Evolutionary conservation across 1,140 invertebrate genomes (phyloP).

Genomic region (Drosophila nannoptera): DNA sequence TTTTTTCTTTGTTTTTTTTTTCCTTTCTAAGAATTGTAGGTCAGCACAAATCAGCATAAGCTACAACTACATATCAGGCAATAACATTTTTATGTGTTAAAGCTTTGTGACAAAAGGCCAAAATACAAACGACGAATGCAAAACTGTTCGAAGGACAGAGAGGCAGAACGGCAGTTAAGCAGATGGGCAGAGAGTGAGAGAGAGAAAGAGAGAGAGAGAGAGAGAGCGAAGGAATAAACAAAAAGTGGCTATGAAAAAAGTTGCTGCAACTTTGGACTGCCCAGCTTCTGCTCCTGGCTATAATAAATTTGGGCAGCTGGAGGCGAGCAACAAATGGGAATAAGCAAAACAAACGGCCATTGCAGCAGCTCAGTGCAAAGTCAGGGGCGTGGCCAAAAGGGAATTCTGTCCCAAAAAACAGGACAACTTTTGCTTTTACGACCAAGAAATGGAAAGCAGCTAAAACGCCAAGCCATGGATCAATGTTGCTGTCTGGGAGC

Average conservation of each 20-base stretch:
- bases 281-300: constrained; percentile 36
- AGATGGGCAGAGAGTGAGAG: not conserved
- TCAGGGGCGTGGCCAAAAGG: constrained; percentile 42
- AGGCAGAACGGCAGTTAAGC: not conserved
- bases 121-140: constrained; percentile 41
- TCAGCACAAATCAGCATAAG: constrained; percentile 76
- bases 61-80: constrained; percentile 70
- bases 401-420: constrained; percentile 43
- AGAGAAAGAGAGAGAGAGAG: not conserved
- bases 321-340: constrained; percentile 71
- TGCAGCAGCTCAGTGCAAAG: constrained; percentile 56
- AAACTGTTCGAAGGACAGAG: constrained; percentile 11
- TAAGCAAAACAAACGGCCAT: constrained; percentile 68
- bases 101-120: constrained; percentile 75
- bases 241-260: constrained; percentile 37
- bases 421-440: constrained; percentile 18
- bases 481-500: constrained; percentile 55
- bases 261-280: constrained; percentile 50
- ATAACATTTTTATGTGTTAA: constrained; percentile 77
- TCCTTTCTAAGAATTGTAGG: constrained; percentile 52
- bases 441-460: constrained; percentile 39
- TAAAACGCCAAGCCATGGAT: constrained; percentile 57
- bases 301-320: constrained; percentile 74
- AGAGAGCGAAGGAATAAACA: not conserved
- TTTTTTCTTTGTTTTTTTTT: constrained; percentile 9